phyloP scores from a whole-genome alignment of 2,113 vertebrate species.

The Marcusenius ussheri region DNA sequence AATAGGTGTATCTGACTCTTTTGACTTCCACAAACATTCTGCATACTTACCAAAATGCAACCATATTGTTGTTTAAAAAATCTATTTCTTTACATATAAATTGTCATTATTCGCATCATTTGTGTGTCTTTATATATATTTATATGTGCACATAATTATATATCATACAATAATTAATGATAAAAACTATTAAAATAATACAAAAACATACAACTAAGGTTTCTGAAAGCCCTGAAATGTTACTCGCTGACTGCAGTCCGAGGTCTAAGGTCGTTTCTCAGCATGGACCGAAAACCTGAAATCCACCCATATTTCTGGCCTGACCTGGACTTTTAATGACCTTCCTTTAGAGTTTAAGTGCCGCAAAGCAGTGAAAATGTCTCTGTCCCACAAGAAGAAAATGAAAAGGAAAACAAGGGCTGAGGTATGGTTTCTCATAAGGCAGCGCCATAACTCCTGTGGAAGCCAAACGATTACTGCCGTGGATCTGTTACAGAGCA shows the following conservation, averaged over 20 bases:
- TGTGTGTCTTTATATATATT: background rate
- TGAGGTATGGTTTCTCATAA: constrained; percentile 44
- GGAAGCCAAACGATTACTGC: constrained; percentile 54
- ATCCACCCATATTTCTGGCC: constrained; percentile 48
- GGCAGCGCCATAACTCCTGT: constrained; percentile 48
- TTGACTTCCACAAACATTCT: constrained; percentile 55
- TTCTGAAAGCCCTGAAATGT: background rate
- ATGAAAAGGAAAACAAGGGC: constrained; percentile 66
- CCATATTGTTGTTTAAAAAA: constrained; percentile 56
- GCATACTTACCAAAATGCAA: constrained; percentile 64
- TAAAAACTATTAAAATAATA: background rate
- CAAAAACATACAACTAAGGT: background rate
- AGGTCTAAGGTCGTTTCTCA: constrained; percentile 59
- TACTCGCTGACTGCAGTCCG: constrained; percentile 32
- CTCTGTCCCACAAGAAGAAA: constrained; percentile 57
- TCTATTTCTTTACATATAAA: constrained; percentile 54
- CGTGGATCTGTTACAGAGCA: constrained; percentile 46
- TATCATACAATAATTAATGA: background rate
- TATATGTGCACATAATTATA: background rate
- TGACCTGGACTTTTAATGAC: constrained; percentile 63
- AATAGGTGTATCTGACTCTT: constrained; percentile 49
- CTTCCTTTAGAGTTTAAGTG: constrained; percentile 65
- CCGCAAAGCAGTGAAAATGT: constrained; percentile 60
- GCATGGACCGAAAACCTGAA: constrained; percentile 52
- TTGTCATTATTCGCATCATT: background rate